A percentile compares a stretch with the other conserved stretches of the same genome.
Conservation (phyloP, 2,113 vertebrate genomes). For the Sminthopsis crassicaudata region DNA sequence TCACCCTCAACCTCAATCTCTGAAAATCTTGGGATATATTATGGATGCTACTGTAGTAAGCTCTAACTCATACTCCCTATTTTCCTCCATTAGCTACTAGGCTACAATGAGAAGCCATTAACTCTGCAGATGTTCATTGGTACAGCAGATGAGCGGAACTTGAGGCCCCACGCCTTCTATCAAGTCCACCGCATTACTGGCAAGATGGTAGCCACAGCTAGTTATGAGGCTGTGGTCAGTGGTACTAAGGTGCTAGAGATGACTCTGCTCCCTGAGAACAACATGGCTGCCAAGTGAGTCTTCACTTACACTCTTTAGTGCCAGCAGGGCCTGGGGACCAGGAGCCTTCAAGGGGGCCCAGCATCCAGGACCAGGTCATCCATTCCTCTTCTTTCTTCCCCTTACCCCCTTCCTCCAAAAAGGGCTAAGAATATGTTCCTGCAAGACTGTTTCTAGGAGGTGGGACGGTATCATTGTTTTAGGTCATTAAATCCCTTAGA, state of each 20-base stretch:
- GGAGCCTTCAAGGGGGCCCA: neutral
- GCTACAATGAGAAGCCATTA: slow-evolving; percentile 92
- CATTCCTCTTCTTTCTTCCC: neutral
- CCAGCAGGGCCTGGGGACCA: neutral
- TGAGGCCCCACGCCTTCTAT: slow-evolving; percentile 94
- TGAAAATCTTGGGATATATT: slow-evolving; percentile 50
- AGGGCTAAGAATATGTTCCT: neutral
- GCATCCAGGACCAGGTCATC: neutral
- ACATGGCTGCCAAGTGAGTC: slow-evolving; percentile 94
- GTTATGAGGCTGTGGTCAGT: slow-evolving; percentile 92
- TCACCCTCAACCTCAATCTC: neutral
- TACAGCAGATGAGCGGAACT: slow-evolving; percentile 92
- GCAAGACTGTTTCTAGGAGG: neutral
- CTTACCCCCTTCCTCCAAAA: neutral
- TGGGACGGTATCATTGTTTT: neutral
- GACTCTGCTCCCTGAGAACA: slow-evolving; percentile 92
- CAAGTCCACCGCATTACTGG: slow-evolving; percentile 94
- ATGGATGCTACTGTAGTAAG: slow-evolving; percentile 7
- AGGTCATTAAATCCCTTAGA: neutral
- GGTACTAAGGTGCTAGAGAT: slow-evolving; percentile 95
- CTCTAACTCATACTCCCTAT: slow-evolving; percentile 20
- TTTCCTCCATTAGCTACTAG: slow-evolving; percentile 85
- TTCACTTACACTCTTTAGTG: neutral
- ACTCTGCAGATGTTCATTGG: slow-evolving; percentile 95
- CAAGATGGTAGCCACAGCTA: slow-evolving; percentile 95